Evolutionary conservation across 92 coral and sea anemone species (phyloP).

Genomic region (Micromussa lordhowensis): DNA sequence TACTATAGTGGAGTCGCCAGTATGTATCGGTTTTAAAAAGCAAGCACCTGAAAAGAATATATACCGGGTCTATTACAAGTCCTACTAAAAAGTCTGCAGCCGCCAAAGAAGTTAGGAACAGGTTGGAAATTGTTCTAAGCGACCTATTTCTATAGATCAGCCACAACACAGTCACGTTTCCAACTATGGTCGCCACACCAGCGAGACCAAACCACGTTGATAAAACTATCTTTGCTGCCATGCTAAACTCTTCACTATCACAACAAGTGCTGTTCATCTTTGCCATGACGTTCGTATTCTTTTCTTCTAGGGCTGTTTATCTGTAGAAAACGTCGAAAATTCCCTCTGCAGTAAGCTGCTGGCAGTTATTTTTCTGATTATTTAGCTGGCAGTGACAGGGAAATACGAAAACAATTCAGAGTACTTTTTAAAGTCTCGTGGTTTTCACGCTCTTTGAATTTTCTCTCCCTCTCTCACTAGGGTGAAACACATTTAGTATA

Average conservation of each 20-base stretch:
- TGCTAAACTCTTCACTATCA: not conserved
- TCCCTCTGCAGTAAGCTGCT: too few relatives aligned
- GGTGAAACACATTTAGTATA: too few relatives aligned
- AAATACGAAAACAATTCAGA: too few relatives aligned
- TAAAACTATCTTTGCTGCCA: not conserved
- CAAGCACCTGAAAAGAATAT: not conserved
- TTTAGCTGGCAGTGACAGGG: too few relatives aligned
- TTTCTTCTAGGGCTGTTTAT: not conserved
- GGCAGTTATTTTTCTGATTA: too few relatives aligned
- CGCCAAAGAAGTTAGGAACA: conserved; percentile 1
- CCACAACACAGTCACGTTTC: not conserved
- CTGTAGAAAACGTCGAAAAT: too few relatives aligned
- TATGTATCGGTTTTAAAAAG: not conserved
- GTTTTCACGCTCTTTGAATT: too few relatives aligned
- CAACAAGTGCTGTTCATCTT: not conserved
- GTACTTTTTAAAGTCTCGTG: too few relatives aligned
- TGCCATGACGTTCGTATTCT: not conserved
- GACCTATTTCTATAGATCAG: not conserved
- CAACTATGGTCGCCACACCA: not conserved
- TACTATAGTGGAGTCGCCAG: not conserved
- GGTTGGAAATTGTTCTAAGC: not conserved
- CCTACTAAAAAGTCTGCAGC: conserved; percentile 1
- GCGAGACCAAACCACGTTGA: not conserved
- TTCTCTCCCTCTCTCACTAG: too few relatives aligned
- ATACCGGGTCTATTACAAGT: conserved; percentile 3